Evolutionary conservation across 1,140 invertebrate species (phyloP), one percentile per base, ranked within the genome.

Genomic region (Ditylenchus dipsaci): DNA sequence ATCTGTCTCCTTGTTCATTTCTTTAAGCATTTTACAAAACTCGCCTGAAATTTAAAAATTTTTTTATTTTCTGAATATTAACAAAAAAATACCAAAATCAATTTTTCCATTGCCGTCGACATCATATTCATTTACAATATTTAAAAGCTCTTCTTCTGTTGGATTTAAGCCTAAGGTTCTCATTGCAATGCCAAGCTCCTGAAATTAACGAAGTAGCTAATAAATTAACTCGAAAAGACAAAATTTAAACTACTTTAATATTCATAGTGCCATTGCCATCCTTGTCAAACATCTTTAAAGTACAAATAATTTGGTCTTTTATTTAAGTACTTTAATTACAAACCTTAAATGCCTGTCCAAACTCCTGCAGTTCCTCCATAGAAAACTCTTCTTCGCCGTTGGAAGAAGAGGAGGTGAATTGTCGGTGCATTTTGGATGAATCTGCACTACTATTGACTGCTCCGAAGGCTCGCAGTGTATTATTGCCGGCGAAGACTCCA

Each of bases 1-100:
- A 59, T 82, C 80, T 8, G 80, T 82, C 68, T 82, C 80, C 58
- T 82, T 82, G 58, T 82, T 82, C 80, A 81, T 82, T 47, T 77
- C 79, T 67, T 82, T 82, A 81, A 82, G 83, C 80, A 82, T 83
- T 74, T 82, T 81, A 63, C 80, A 82, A 60, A 82, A 82, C 59
- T 82, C 81, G 19, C 62, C 65, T 73, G 62, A 71, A 70, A 70
- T 33, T 45, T 67, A 11, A 65, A 62, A 17, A 62, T 61, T 62
- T 65, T 65, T 11, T 29, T 29, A 27, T 67, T 43, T 23, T 68
- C 38, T 45, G 29, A 65, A 68, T 17, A 29, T 26, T 9, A 61
- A n/a, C 13, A 30, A 61, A 27, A 61, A 1, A 61, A 8, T 43
- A 72, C 70, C 68, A 59, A 81, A 80, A 59, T 80, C 78, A 38